These are phyloP conservation scores for Hyles euphorbiae DNA, from an alignment of 1,140 invertebrate genomes.

Conservation along the genomic window DNA sequence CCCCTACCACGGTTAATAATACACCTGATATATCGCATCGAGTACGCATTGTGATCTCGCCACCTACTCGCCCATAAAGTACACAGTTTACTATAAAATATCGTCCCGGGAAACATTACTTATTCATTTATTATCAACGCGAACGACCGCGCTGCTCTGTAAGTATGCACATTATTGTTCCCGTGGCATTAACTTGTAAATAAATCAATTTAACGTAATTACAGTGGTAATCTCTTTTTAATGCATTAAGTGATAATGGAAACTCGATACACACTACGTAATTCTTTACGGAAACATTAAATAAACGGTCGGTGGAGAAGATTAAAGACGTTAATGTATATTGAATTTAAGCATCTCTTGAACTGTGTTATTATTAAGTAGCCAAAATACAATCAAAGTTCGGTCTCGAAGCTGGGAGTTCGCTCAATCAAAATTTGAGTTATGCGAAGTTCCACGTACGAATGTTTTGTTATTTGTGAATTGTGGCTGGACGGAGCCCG, in stretches of 20 bases:
- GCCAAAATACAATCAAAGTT: constrained; percentile 16
- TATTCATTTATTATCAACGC: constrained; percentile 26
- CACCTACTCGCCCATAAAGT: constrained; percentile 28
- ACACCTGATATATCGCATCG: constrained; percentile 30
- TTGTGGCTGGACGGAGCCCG: constrained; percentile 2
- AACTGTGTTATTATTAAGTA: constrained; percentile 5
- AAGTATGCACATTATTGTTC: constrained; percentile 15
- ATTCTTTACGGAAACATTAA: neutral
- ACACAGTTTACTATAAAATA: constrained; percentile 36
- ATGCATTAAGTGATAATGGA: constrained; percentile 8
- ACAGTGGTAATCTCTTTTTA: constrained; percentile 9
- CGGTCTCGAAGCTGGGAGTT: constrained; percentile 13
- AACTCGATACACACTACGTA: constrained; percentile 1
- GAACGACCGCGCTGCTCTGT: neutral
- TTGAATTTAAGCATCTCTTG: too few species aligned
- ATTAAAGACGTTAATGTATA: too few species aligned
- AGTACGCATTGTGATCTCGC: constrained; percentile 33
- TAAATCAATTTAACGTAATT: constrained; percentile 21
- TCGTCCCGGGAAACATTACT: constrained; percentile 20
- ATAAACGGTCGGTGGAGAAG: too few species aligned
- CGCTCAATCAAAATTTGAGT: constrained; percentile 22
- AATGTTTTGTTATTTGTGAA: constrained; percentile 11
- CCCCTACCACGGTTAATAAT: constrained; percentile 27
- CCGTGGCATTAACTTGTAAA: constrained; percentile 14
- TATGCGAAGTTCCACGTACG: constrained; percentile 16